phyloP scores from a whole-genome alignment of 2,888 invertebrate species.

The Cerastis leucographa region DNA sequence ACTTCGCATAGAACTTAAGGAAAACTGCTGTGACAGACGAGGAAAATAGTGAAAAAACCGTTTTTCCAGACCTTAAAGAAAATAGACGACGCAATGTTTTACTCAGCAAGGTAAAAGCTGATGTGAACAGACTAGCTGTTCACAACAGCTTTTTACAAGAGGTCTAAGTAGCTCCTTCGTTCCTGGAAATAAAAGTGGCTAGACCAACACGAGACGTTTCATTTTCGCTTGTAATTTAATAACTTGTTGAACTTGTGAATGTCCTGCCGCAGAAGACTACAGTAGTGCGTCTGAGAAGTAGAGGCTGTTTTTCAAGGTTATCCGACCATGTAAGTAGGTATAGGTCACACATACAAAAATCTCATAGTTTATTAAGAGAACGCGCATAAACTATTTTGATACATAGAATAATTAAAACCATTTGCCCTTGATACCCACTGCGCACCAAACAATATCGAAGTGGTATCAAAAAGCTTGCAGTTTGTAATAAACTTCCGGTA shows the following conservation, averaged over 20 bases:
- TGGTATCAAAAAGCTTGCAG: neutral
- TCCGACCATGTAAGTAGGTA: neutral
- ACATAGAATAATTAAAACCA: neutral
- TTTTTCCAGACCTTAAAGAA: neutral
- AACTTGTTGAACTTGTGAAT: slow-evolving; percentile 15
- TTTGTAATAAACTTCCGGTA: neutral
- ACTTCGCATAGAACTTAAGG: neutral
- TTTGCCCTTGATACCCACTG: neutral
- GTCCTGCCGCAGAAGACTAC: neutral
- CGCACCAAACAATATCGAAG: neutral
- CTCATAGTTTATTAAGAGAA: neutral
- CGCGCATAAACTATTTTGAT: neutral
- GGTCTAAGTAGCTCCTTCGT: neutral
- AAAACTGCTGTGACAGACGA: neutral
- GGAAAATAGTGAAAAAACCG: neutral
- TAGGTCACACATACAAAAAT: neutral
- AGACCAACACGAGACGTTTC: neutral
- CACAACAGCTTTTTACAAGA: too few relatives aligned
- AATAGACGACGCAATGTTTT: neutral
- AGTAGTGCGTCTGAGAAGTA: too few relatives aligned
- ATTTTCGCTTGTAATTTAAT: neutral
- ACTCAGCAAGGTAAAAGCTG: neutral
- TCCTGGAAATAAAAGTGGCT: neutral
- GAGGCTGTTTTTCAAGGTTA: neutral
- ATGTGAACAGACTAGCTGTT: neutral